Base-by-base conservation (phyloP, 1,140 invertebrate species). In the Macrobrachium nipponense region DNA sequence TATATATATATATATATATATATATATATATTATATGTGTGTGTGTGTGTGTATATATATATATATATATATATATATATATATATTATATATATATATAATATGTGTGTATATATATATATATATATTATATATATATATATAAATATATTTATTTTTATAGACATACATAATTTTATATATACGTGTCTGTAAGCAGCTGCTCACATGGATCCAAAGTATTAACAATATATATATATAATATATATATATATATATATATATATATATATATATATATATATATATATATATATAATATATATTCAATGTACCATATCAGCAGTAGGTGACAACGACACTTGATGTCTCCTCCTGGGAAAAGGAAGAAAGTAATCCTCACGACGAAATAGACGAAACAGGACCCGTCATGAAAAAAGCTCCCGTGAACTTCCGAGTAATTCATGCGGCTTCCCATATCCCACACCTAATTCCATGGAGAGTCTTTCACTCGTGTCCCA, bases 21-120 rank as follows among this genome's bases (percentile, higher is more conserved):
- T 76, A 76, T 76, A 76, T 76, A 76, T 76, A n/a, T n/a, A n/a
- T n/a, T n/a, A n/a, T n/a, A n/a, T n/a, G n/a, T n/a, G n/a, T n/a
- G n/a, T n/a, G n/a, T n/a, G n/a, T n/a, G n/a, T n/a, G n/a, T n/a
- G 58, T 76, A 76, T 76, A 44, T 15, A 76, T 10, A 76, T 44
- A 76, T 10, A 76, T 44, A 76, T 3, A 76, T 44, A 76, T 44
- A 76, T 44, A 51, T 44, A 76, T 76, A 76, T 76, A 76, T 76
- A 76, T 76, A 76, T 76, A 76, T 76, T 76, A 76, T 76, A 76
- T 76, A 76, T 76, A 76, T 76, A 76, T 76, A 76, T 76, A 76
- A 76, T 76, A 76, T 76, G 51, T 76, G 51, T 76, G 51, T 76
- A 76, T 76, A 76, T 76, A 76, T 51, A 76, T 76, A 76, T 51